Percentiles rank a stretch among this genome's conserved stretches.
Conservation (phyloP, 2,797 vertebrate genomes). For the Sardinella longiceps region DNA sequence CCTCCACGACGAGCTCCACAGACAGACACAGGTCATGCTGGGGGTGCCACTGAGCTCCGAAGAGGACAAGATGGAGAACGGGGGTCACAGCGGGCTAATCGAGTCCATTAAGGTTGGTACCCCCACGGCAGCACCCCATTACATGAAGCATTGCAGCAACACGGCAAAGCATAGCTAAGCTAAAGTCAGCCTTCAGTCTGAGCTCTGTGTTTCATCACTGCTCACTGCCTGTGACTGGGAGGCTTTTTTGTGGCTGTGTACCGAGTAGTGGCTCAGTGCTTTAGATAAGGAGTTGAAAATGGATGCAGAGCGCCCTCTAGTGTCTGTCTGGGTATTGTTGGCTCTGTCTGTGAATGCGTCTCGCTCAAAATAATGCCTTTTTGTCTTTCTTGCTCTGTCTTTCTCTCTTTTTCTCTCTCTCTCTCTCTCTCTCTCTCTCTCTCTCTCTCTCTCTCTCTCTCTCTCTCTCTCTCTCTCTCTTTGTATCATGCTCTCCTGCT, state of each 20-base stretch:
- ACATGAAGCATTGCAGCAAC: background rate
- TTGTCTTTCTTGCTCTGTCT: background rate
- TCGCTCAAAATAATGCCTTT: background rate
- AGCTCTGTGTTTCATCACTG: background rate
- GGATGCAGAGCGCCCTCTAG: background rate
- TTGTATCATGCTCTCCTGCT: background rate
- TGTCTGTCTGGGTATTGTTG: background rate
- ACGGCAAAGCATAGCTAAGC: background rate
- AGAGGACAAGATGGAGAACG: slow-evolving; percentile 86
- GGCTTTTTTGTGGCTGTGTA: background rate
- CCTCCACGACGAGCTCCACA: slow-evolving; percentile 82
- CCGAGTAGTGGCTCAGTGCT: background rate
- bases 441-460: background rate
- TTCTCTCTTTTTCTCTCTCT: background rate
- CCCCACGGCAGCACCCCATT: background rate
- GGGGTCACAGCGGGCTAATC: slow-evolving; percentile 82
- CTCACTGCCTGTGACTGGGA: background rate
- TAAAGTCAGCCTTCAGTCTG: background rate
- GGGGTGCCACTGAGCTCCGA: slow-evolving; percentile 80
- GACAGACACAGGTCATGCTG: slow-evolving; percentile 82
- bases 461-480: background rate
- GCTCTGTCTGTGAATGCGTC: background rate
- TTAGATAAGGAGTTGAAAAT: background rate
- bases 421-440: background rate
- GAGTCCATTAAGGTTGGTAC: slow-evolving; percentile 85